Conservation (phyloP, 2,888 invertebrate species). For the Rhagonycha lutea region DNA sequence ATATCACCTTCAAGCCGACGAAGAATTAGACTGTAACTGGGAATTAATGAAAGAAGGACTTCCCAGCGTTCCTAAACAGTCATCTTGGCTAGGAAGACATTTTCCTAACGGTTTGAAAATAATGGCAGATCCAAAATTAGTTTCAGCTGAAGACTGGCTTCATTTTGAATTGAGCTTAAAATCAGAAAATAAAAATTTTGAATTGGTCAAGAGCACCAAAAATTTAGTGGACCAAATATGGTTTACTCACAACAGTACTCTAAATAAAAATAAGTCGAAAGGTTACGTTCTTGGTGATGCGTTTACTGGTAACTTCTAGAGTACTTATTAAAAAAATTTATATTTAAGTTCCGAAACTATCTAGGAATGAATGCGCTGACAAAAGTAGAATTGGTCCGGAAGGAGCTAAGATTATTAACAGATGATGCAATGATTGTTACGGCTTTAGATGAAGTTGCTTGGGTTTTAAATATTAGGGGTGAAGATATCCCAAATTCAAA, state of each 20-base stretch:
- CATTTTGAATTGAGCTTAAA: slow-evolving; percentile 62
- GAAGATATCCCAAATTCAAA: slow-evolving; percentile 81
- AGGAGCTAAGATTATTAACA: slow-evolving; percentile 62
- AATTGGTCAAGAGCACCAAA: slow-evolving; percentile 61
- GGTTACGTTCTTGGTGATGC: slow-evolving; percentile 56
- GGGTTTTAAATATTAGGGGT: slow-evolving; percentile 86
- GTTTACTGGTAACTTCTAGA: slow-evolving; percentile 56
- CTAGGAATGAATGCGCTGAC: slow-evolving; percentile 71
- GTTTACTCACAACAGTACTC: slow-evolving; percentile 49
- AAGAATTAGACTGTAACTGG: slow-evolving; percentile 88
- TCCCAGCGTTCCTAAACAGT: slow-evolving; percentile 61
- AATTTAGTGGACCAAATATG: slow-evolving; percentile 82
- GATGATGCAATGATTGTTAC: slow-evolving; percentile 83
- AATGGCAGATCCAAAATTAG: slow-evolving; percentile 75
- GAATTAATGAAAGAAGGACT: slow-evolving; percentile 78
- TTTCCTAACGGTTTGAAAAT: slow-evolving; percentile 60
- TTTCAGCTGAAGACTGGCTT: slow-evolving; percentile 71
- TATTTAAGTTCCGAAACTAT: neutral
- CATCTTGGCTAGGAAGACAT: slow-evolving; percentile 69
- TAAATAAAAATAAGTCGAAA: slow-evolving; percentile 50
- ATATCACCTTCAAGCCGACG: slow-evolving; percentile 80
- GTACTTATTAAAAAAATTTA: neutral
- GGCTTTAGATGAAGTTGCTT: slow-evolving; percentile 85
- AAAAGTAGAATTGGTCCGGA: slow-evolving; percentile 71
- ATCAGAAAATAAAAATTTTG: slow-evolving; percentile 50